These are phyloP conservation scores for Anthophora plumipes DNA, from an alignment of 2,888 invertebrate genomes.

Conservation along the genomic window DNA sequence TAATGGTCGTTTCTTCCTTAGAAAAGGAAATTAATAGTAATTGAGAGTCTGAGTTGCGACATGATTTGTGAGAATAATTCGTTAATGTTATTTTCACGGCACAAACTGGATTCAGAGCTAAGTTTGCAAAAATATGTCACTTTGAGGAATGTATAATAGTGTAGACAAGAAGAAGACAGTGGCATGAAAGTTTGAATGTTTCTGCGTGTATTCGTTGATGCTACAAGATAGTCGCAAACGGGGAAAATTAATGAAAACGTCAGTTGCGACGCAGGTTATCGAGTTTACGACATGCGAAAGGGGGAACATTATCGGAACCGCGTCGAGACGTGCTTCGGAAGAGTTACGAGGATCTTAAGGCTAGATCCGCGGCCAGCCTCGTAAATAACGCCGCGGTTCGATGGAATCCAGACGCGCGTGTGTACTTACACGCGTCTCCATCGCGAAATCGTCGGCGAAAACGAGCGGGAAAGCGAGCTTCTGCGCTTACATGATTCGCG, in stretches of 20 bases:
- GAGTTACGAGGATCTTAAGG: conserved; percentile 45
- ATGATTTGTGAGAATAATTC: too few relatives aligned
- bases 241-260: conserved; percentile 50
- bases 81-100: too few relatives aligned
- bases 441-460: neutral
- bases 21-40: too few relatives aligned
- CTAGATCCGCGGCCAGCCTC: conserved; percentile 27
- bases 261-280: conserved; percentile 26
- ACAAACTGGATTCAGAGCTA: too few relatives aligned
- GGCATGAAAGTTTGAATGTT: too few relatives aligned
- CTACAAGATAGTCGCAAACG: neutral
- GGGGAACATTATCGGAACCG: conserved; percentile 48
- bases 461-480: conserved; percentile 5
- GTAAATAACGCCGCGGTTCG: conserved; percentile 29
- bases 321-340: conserved; percentile 33
- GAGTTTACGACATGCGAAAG: conserved; percentile 50
- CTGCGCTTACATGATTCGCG: conserved; percentile 26
- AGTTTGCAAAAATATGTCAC: too few relatives aligned
- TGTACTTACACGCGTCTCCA: neutral
- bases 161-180: too few relatives aligned
- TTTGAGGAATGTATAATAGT: too few relatives aligned
- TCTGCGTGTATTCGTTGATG: neutral
- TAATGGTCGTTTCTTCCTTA: too few relatives aligned
- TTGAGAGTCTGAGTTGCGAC: too few relatives aligned
- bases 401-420: conserved; percentile 9